Conservation (phyloP, 2,797 vertebrate genomes). For the Antennarius maculatus region DNA sequence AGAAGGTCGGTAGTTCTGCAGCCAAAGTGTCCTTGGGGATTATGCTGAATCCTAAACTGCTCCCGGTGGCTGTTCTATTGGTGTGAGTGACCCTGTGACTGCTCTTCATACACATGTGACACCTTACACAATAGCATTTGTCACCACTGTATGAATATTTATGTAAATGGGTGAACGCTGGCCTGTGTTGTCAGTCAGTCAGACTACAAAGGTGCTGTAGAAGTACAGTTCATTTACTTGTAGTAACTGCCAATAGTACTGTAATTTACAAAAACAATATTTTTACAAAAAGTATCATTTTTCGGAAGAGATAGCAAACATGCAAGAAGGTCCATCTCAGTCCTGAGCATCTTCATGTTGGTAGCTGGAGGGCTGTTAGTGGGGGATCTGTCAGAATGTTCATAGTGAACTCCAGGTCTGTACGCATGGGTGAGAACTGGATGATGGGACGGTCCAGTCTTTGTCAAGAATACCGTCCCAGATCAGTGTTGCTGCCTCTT, state of each 20-base stretch:
- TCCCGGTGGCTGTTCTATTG: no score
- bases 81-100: no score
- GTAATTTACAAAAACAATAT: conserved; percentile 23
- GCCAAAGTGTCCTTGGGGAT: no score
- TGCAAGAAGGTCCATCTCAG: conserved; percentile 53
- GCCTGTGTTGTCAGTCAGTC: no score
- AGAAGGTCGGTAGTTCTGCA: no score
- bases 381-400: conserved; percentile 16
- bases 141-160: no score
- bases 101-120: no score
- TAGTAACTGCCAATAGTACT: conserved; percentile 7
- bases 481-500: conserved; percentile 93
- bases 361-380: conserved; percentile 23
- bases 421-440: conserved; percentile 28
- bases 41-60: no score
- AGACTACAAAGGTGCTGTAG: no score
- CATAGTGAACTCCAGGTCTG: conserved; percentile 22
- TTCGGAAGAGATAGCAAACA: conserved; percentile 41
- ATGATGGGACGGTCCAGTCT: conserved; percentile 68
- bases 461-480: conserved; percentile 72
- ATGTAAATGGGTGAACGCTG: no score
- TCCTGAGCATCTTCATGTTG: conserved; percentile 42
- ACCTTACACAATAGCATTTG: no score
- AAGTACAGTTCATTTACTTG: background rate
- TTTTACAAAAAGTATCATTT: background rate